phyloP scores from a whole-genome alignment of 1,140 invertebrate genomes.

The Megalopta genalis region DNA sequence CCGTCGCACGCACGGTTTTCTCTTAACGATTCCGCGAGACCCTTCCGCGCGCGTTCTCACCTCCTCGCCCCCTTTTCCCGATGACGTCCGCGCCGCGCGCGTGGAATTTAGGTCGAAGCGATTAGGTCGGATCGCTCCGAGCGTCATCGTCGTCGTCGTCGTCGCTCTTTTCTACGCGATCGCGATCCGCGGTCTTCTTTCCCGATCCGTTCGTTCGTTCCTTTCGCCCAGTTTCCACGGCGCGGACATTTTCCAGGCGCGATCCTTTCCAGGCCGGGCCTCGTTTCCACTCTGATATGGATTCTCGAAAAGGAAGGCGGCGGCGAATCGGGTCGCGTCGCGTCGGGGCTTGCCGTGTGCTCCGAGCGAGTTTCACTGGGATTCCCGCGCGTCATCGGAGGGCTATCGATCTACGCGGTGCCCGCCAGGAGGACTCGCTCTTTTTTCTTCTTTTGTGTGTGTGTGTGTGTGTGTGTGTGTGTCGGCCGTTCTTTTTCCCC shows the following conservation, averaged over 20 bases:
- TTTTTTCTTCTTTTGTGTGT: no score
- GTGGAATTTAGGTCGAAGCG: slow-evolving; percentile 35
- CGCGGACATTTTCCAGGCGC: no score
- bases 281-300: not conserved
- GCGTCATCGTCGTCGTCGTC: no score
- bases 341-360: not conserved
- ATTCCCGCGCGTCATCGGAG: slow-evolving; percentile 5
- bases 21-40: not conserved
- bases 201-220: no score
- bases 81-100: slow-evolving; percentile 24
- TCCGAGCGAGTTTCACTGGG: not conserved
- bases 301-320: not conserved
- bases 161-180: no score
- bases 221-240: no score
- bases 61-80: slow-evolving; percentile 16
- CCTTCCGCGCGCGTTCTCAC: not conserved
- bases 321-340: not conserved
- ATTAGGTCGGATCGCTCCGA: not conserved
- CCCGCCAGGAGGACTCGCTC: not conserved
- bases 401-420: slow-evolving; percentile 1
- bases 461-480: no score
- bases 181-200: no score
- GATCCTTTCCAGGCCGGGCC: no score
- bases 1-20: not conserved
- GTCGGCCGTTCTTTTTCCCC: not conserved